These are phyloP conservation scores for Eulemur rufifrons DNA, from an alignment of 2,113 vertebrate species.

Conservation along the genomic window DNA sequence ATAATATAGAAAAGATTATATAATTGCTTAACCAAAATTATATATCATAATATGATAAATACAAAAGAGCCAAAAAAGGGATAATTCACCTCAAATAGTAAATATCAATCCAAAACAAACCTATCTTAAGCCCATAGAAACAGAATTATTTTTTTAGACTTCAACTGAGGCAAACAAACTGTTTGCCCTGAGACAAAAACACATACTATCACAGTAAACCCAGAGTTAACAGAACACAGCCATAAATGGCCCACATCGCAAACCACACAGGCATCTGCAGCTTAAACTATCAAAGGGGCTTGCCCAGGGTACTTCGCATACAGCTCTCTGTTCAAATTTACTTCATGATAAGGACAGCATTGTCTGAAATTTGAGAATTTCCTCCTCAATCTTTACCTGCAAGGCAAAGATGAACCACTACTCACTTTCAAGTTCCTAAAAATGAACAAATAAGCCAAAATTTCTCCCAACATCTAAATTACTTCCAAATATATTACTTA, in stretches of 20 bases:
- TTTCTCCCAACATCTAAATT: constrained; percentile 14
- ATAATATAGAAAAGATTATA: constrained; percentile 38
- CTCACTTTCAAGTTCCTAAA: neutral
- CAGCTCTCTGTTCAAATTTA: neutral
- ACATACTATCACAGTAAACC: neutral
- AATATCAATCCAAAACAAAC: constrained; percentile 28
- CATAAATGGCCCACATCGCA: neutral
- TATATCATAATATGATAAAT: neutral
- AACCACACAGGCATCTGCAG: neutral
- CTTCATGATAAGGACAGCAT: neutral
- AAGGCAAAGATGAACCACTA: neutral
- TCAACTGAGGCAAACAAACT: neutral
- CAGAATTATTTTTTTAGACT: constrained; percentile 42
- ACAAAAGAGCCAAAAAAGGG: constrained; percentile 12
- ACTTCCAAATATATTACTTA: constrained; percentile 3
- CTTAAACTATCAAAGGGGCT: neutral
- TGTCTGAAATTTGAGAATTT: constrained; percentile 50
- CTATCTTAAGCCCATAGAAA: constrained; percentile 23
- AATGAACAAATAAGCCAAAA: neutral
- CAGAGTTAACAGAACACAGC: neutral
- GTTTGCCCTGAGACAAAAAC: constrained; percentile 7
- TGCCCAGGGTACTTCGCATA: neutral
- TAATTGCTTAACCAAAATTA: constrained; percentile 57
- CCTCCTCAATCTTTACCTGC: neutral
- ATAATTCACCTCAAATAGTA: constrained; percentile 37